phyloP scores from a whole-genome alignment of 1,140 invertebrate species.

The Brachionus asplanchnoidis region DNA sequence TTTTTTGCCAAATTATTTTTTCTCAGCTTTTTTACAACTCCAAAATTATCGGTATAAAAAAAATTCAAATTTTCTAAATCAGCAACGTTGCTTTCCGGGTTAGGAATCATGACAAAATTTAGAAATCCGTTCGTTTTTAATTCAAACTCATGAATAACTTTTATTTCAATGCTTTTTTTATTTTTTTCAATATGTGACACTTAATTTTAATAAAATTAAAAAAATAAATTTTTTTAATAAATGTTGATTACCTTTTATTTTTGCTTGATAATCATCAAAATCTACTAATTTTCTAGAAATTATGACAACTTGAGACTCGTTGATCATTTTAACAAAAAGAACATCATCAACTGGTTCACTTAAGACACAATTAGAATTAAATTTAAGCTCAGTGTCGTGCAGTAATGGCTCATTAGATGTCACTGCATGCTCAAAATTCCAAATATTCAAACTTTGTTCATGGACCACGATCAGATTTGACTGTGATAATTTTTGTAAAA shows the following conservation, averaged over 20 bases:
- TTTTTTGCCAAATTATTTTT: not conserved
- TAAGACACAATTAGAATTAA: not conserved
- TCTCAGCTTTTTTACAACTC: not conserved
- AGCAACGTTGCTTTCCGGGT: not conserved
- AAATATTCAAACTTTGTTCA: not conserved
- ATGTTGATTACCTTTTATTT: not conserved
- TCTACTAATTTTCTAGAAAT: not conserved
- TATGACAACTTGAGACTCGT: not conserved
- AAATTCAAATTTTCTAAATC: not conserved
- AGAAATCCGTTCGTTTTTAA: not conserved
- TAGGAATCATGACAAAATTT: not conserved
- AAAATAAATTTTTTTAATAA: not conserved
- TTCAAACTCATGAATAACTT: not conserved
- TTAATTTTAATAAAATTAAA: not conserved
- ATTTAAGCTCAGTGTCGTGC: not conserved
- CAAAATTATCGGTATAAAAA: slow-evolving; percentile 13
- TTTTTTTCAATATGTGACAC: not conserved
- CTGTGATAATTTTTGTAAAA: not conserved
- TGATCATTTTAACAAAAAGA: not conserved
- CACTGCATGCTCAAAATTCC: not conserved
- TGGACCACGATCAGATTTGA: slow-evolving; percentile 16
- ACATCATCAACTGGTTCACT: not conserved
- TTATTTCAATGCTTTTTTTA: not conserved
- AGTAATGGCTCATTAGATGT: not conserved
- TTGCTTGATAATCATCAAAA: not conserved